phyloP scores from a whole-genome alignment of 2,888 invertebrate species.

The Scaptomyza cyrtandrae region DNA sequence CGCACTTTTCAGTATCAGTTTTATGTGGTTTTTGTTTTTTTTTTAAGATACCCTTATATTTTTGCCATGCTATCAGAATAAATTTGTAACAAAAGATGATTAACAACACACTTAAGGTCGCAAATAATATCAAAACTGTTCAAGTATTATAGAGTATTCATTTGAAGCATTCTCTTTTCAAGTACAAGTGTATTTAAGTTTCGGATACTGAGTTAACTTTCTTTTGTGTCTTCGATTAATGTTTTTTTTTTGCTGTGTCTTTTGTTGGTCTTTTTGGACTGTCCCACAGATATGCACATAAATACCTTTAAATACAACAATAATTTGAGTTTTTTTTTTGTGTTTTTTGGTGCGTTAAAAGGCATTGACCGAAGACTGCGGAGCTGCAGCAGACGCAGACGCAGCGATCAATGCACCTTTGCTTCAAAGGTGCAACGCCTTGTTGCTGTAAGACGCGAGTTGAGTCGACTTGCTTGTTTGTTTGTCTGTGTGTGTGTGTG shows the following conservation, averaged over 20 bases:
- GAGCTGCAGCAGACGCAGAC: constrained; percentile 35
- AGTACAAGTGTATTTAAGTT: constrained; percentile 13
- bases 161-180: no score
- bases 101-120: no score
- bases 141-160: no score
- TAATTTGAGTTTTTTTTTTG: constrained; percentile 39
- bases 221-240: constrained; percentile 9
- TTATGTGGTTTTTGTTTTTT: constrained; percentile 10
- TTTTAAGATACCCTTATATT: constrained; percentile 1
- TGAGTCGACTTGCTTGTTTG: constrained; percentile 25
- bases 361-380: constrained; percentile 48
- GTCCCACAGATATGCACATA: constrained; percentile 38
- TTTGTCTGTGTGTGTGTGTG: constrained; percentile 1
- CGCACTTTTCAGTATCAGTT: constrained; percentile 63
- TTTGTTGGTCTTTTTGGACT: constrained; percentile 10
- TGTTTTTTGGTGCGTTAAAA: constrained; percentile 5
- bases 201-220: background rate
- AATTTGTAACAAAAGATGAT: background rate
- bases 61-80: constrained; percentile 2
- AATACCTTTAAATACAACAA: constrained; percentile 51
- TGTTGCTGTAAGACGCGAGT: constrained; percentile 23
- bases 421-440: constrained; percentile 75
- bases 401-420: constrained; percentile 78
- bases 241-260: constrained; percentile 12
- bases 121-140: no score